phyloP scores from a whole-genome alignment of 2,888 invertebrate species.

The Xanthia icteritia region DNA sequence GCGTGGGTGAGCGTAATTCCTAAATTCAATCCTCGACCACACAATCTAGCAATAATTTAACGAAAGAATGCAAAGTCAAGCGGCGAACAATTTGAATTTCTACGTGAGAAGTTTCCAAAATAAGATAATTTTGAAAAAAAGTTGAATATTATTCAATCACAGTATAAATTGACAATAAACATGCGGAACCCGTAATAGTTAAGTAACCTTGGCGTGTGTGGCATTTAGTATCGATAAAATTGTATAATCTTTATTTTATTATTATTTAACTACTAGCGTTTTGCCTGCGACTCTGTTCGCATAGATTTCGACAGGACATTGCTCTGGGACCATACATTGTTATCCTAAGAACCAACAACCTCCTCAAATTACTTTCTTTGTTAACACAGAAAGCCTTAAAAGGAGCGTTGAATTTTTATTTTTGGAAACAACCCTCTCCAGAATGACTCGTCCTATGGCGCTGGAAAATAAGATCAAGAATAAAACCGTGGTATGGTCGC shows the following conservation, averaged over 20 bases:
- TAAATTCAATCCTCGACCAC: not conserved
- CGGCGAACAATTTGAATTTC: constrained; percentile 30
- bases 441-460: too few relatives aligned
- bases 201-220: constrained; percentile 51
- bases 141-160: constrained; percentile 34
- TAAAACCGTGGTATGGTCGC: too few relatives aligned
- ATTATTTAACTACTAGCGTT: too few relatives aligned
- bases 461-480: too few relatives aligned
- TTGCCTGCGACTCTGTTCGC: too few relatives aligned
- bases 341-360: too few relatives aligned
- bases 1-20: not conserved
- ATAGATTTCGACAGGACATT: too few relatives aligned
- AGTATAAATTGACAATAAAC: constrained; percentile 49
- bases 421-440: too few relatives aligned
- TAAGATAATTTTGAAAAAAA: constrained; percentile 18
- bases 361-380: too few relatives aligned
- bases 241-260: not conserved
- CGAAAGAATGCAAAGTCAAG: constrained; percentile 12
- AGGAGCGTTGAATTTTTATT: too few relatives aligned
- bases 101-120: constrained; percentile 37
- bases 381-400: too few relatives aligned
- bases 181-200: constrained; percentile 34
- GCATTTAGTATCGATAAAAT: constrained; percentile 45
- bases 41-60: constrained; percentile 6
- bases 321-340: too few relatives aligned